Conservation (phyloP, 2,888 invertebrate genomes). For the Noctua comes region DNA sequence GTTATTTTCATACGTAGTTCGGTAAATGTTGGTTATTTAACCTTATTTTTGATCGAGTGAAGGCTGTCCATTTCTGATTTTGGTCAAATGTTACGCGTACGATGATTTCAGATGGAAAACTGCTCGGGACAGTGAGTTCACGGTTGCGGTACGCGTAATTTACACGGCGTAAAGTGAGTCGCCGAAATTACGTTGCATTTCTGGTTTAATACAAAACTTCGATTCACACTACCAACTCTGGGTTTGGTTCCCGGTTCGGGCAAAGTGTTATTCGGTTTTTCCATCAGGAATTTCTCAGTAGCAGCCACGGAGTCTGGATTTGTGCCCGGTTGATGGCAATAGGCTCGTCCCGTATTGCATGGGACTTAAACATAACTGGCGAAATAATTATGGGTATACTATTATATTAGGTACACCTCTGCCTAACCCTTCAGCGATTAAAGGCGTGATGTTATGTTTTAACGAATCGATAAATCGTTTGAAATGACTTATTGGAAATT, state of each 20-base stretch:
- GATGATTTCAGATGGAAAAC: neutral
- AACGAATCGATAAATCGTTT: neutral
- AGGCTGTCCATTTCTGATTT: conserved; percentile 20
- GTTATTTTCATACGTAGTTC: conserved; percentile 70
- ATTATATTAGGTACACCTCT: too few species aligned
- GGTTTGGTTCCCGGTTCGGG: too few species aligned
- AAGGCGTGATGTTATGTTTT: too few species aligned
- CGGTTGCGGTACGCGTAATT: neutral
- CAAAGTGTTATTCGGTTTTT: too few species aligned
- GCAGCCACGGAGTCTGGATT: too few species aligned
- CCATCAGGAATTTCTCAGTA: too few species aligned
- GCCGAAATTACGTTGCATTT: neutral
- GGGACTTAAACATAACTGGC: too few species aligned
- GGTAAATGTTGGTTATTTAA: conserved; percentile 36
- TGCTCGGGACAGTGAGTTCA: neutral
- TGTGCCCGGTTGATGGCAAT: too few species aligned
- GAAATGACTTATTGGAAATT: neutral
- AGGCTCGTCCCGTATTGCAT: too few species aligned
- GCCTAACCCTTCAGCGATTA: too few species aligned
- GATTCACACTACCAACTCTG: neutral
- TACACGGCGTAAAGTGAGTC: neutral
- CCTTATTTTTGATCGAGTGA: conserved; percentile 22
- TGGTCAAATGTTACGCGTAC: neutral
- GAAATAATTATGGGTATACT: too few species aligned
- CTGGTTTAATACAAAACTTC: neutral